These are phyloP conservation scores for Lasioglossum pauxillum DNA, from an alignment of 2,888 invertebrate species.

Conservation along the genomic window DNA sequence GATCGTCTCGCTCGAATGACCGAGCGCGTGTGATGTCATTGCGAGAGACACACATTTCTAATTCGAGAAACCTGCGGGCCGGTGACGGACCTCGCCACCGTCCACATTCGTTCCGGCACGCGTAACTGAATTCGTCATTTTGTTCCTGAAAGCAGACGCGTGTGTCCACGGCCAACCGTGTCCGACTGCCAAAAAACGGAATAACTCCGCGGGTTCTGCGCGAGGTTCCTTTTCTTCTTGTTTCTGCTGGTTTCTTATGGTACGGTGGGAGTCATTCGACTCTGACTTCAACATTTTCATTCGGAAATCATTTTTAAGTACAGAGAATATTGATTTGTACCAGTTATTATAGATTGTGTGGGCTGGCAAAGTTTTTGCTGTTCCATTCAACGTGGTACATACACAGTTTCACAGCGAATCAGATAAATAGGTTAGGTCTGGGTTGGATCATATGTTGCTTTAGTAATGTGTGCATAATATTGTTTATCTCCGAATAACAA, in stretches of 20 bases:
- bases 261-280: not conserved
- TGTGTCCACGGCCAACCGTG: slow-evolving; percentile 6
- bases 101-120: slow-evolving; percentile 41
- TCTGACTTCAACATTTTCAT: not conserved
- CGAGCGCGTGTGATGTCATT: slow-evolving; percentile 51
- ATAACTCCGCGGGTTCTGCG: not conserved
- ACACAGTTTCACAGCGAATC: too few relatives aligned
- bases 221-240: not conserved
- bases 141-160: slow-evolving; percentile 42
- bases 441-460: too few relatives aligned
- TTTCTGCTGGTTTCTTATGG: not conserved
- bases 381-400: too few relatives aligned
- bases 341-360: too few relatives aligned
- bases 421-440: too few relatives aligned
- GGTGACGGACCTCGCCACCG: slow-evolving; percentile 16
- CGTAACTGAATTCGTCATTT: slow-evolving; percentile 44
- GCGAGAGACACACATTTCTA: slow-evolving; percentile 55
- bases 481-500: too few relatives aligned
- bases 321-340: not conserved
- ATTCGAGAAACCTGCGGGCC: slow-evolving; percentile 57
- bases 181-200: slow-evolving; percentile 8
- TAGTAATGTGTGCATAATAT: too few relatives aligned
- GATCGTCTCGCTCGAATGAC: slow-evolving; percentile 45
- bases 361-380: too few relatives aligned
- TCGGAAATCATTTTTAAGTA: not conserved